phyloP scores from a whole-genome alignment of 2,113 vertebrate species.

The Lota lota region DNA sequence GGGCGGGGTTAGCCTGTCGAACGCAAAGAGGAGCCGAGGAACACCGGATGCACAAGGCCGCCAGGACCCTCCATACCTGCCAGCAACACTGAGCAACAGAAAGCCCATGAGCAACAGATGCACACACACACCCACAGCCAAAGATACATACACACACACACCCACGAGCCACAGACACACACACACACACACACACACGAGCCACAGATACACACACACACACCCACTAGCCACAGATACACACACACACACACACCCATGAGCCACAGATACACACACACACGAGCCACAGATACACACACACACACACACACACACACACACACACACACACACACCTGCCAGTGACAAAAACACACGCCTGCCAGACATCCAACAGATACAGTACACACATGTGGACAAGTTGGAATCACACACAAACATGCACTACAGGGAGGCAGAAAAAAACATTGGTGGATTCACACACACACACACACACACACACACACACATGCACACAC shows the following conservation, averaged over 20 bases:
- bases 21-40: constrained; percentile 70
- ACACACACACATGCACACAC: too few relatives aligned
- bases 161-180: too few relatives aligned
- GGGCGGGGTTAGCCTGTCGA: constrained; percentile 76
- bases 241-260: neutral
- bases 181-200: neutral
- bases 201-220: constrained; percentile 9
- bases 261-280: neutral
- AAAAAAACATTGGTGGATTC: neutral
- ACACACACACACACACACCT: too few relatives aligned
- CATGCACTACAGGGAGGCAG: neutral
- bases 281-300: too few relatives aligned
- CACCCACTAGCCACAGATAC: neutral
- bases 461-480: too few relatives aligned
- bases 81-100: constrained; percentile 72
- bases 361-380: too few relatives aligned
- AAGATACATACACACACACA: neutral
- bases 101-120: neutral
- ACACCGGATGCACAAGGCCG: constrained; percentile 55
- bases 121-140: constrained; percentile 3
- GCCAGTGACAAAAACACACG: too few relatives aligned
- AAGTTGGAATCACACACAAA: too few relatives aligned
- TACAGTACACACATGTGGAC: too few relatives aligned
- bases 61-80: constrained; percentile 82
- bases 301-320: neutral